Conservation (phyloP, 2,797 vertebrate genomes). For the Scarus forsteni region DNA sequence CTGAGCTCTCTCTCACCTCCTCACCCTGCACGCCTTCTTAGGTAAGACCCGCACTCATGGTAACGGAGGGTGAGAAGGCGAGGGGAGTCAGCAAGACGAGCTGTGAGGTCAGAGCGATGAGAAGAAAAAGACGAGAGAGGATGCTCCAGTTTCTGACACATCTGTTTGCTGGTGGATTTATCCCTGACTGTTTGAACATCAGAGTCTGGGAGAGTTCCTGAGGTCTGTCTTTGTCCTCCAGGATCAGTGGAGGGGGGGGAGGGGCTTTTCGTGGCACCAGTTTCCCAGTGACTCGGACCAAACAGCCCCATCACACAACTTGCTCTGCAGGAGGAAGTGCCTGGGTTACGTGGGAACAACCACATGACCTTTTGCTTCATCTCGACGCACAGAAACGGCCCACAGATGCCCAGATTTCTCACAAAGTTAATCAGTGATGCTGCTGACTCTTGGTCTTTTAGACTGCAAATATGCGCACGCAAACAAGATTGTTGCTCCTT, state of each 20-base stretch:
- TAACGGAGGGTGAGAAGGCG: constrained; percentile 21
- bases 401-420: constrained; percentile 37
- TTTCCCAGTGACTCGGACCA: constrained; percentile 45
- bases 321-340: constrained; percentile 8
- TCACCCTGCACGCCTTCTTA: constrained; percentile 24
- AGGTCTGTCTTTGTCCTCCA: constrained; percentile 40
- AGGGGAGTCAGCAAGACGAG: constrained; percentile 16
- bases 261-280: constrained; percentile 31
- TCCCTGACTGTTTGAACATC: constrained; percentile 39
- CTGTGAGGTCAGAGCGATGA: constrained; percentile 28
- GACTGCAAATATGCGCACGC: too few relatives aligned
- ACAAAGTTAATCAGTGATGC: constrained; percentile 21
- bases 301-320: constrained; percentile 35
- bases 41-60: constrained; percentile 43
- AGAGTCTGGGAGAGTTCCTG: constrained; percentile 41
- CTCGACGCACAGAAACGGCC: not conserved
- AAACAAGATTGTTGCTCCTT: constrained; percentile 7
- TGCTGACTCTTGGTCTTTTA: constrained; percentile 12
- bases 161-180: constrained; percentile 48
- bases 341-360: constrained; percentile 22
- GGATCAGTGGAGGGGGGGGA: not conserved
- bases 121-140: constrained; percentile 17
- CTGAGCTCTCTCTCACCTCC: constrained; percentile 28
- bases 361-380: not conserved
- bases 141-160: constrained; percentile 13